Base-by-base conservation (phyloP, 30 jellyfish, hydroid and myxozoan species). In the Aurelia aurita region DNA sequence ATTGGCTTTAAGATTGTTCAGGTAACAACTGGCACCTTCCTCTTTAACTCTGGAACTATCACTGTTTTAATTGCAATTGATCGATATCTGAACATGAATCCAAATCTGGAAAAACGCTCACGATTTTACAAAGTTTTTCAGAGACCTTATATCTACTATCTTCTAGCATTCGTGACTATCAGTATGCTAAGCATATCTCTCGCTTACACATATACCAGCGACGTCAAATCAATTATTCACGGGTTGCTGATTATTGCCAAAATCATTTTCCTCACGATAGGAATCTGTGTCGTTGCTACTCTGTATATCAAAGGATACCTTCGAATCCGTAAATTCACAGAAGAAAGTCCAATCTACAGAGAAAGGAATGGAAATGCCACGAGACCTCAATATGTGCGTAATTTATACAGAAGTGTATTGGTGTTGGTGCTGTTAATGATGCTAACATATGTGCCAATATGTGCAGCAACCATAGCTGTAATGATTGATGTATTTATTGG, bases 81-180 rank as follows among this genome's bases (percentile, higher is more conserved):
- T 31, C 77, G 89, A 7, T 77, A 77, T 29, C 60, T 77, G 47
- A 61, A 77, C 47, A 77, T 77, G 89, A 35, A 68, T 13, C 62
- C 85, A 2, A 3, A 31, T 1, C 57, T 39, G 13, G 51, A 39
- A 6, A 39, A 15, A 39, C 51, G 13, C 9, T 39, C 51, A 39
- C 13, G 51, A 9, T 2, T 39, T 8, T 7, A 39, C 15, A 39
- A 39, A 39, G 15, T 9, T 0, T 39, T 39, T 9, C 51, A 39
- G 1, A 39, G 13, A 5, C 51, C 51, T 1, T 5, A 39, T 15
- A 39, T 39, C 1, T 4, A 39, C 13, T 39, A 39, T 39, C 51
- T 39, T 2, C 13, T 39, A 0, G 51, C 51, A 8, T 39, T 39
- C 2, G 14, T 39, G 15, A 9, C 51, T 8, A 39, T 9, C 13